phyloP scores from a whole-genome alignment of 2,888 invertebrate species.

The Hirtodrosophila histrioides region DNA sequence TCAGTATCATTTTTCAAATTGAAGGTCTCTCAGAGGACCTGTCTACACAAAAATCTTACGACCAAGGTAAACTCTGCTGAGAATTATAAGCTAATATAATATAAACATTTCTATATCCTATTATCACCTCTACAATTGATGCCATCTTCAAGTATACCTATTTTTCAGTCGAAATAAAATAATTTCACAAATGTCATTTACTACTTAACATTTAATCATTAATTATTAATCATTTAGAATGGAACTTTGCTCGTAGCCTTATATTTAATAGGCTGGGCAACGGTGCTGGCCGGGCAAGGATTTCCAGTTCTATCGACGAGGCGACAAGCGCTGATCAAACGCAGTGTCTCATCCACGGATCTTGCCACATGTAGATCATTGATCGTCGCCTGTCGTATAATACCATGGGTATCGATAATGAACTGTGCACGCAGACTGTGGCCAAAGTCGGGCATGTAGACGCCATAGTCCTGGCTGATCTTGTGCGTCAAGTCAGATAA shows the following conservation, averaged over 20 bases:
- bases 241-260: background rate
- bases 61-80: no score
- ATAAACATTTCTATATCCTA: no score
- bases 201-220: background rate
- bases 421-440: conserved; percentile 27
- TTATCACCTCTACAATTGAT: no score
- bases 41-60: no score
- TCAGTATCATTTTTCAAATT: no score
- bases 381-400: conserved; percentile 20
- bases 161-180: no score
- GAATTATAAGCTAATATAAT: no score
- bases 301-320: conserved; percentile 8
- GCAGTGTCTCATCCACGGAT: conserved; percentile 26
- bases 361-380: conserved; percentile 21
- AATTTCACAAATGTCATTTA: no score
- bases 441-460: conserved; percentile 13
- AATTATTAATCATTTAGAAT: background rate
- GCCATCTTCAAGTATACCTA: no score
- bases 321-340: conserved; percentile 19
- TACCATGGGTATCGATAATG: conserved; percentile 20
- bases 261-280: background rate
- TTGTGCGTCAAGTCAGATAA: conserved; percentile 18
- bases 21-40: no score
- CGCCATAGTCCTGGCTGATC: conserved; percentile 18
- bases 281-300: background rate